Conservation (phyloP, 64 coral and sea anemone species). For the Montipora cactus region DNA sequence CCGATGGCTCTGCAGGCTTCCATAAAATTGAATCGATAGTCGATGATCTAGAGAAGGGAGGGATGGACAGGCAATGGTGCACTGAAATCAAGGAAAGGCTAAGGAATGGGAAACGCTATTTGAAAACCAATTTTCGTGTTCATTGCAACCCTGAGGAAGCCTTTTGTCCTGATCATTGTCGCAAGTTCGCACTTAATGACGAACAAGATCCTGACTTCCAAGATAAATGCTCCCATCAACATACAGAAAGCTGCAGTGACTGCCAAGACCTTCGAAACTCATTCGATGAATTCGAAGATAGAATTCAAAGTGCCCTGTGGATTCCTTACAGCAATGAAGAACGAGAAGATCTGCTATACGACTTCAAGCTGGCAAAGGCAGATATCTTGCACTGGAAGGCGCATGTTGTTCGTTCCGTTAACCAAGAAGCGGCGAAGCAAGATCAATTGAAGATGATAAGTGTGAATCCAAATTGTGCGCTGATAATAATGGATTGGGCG, state of each 20-base stretch:
- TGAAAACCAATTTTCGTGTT: too few species aligned
- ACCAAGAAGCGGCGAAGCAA: slow-evolving; percentile 28
- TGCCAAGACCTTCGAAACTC: slow-evolving; percentile 10
- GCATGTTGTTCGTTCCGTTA: slow-evolving; percentile 4
- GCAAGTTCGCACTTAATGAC: too few species aligned
- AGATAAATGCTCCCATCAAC: too few species aligned
- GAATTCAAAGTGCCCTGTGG: not conserved
- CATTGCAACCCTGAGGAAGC: too few species aligned
- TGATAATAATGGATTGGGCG: slow-evolving; percentile 59
- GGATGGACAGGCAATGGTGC: too few species aligned
- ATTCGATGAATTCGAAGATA: slow-evolving; percentile 6
- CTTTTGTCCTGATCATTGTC: too few species aligned
- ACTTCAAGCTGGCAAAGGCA: slow-evolving; percentile 23
- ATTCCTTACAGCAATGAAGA: slow-evolving; percentile 44
- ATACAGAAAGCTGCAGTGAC: not conserved
- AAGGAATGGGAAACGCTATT: too few species aligned
- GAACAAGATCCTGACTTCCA: too few species aligned
- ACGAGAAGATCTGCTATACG: slow-evolving; percentile 36
- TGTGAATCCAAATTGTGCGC: not conserved
- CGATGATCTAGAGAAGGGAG: too few species aligned
- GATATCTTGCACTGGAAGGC: slow-evolving; percentile 15
- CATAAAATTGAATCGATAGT: too few species aligned
- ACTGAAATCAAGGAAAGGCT: too few species aligned
- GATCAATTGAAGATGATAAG: slow-evolving; percentile 24
- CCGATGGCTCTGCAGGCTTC: too few species aligned